A percentile compares a stretch with the other conserved stretches of the same genome.
Conservation (phyloP, 2,888 invertebrate genomes). For the Adelphocoris suturalis region DNA sequence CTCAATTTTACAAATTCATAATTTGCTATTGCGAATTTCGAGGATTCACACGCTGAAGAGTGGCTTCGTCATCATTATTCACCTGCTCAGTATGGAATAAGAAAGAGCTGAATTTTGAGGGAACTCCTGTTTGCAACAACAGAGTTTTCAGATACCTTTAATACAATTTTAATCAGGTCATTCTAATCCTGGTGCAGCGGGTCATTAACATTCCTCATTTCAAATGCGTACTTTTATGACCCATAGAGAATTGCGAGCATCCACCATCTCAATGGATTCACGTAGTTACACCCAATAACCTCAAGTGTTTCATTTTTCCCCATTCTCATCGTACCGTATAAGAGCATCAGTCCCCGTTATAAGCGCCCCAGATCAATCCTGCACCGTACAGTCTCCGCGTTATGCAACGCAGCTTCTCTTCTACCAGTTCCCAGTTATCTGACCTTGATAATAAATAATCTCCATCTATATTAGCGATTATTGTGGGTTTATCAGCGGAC, state of each 20-base stretch:
- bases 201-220: too few relatives aligned
- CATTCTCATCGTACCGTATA: conserved; percentile 1
- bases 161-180: too few relatives aligned
- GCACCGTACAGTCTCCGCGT: background rate
- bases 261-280: background rate
- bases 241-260: background rate
- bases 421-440: conserved; percentile 3
- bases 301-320: background rate
- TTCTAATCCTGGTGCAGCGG: too few relatives aligned
- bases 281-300: background rate
- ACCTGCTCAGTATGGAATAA: too few relatives aligned
- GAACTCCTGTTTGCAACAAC: too few relatives aligned
- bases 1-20: too few relatives aligned
- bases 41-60: too few relatives aligned
- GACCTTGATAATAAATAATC: conserved; percentile 53
- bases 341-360: background rate
- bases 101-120: too few relatives aligned
- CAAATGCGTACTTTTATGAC: too few relatives aligned
- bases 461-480: background rate
- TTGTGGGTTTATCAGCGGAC: conserved; percentile 41
- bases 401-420: conserved; percentile 45
- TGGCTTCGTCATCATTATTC: too few relatives aligned
- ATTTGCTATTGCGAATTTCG: too few relatives aligned
- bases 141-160: too few relatives aligned
- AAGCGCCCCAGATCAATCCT: background rate